Percentiles rank a stretch among this genome's conserved stretches.
Conservation (phyloP, 30 jellyfish, hydroid and myxozoan genomes). For the Mastigias papua region DNA sequence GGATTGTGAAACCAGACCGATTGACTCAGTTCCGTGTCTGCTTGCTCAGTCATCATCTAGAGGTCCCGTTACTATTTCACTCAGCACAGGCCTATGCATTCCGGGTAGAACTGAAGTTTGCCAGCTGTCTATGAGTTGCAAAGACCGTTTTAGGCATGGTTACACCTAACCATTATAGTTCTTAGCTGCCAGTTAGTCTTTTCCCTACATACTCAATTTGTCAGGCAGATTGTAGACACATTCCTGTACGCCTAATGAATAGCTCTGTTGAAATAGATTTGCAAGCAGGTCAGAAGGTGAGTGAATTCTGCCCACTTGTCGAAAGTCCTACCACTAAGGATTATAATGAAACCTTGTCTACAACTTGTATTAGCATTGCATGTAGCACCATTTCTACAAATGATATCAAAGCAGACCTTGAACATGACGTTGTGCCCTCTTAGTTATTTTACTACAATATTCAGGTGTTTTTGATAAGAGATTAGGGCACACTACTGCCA, state of each 20-base stretch:
- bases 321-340: background rate
- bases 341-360: background rate
- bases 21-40: background rate
- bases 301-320: slow-evolving; percentile 28
- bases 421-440: background rate
- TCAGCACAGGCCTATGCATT: background rate
- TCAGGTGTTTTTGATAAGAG: slow-evolving; percentile 40
- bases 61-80: slow-evolving; percentile 5
- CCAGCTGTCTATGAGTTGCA: slow-evolving; percentile 14
- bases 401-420: background rate
- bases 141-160: slow-evolving; percentile 40
- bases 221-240: slow-evolving; percentile 6
- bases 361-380: background rate
- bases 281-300: slow-evolving; percentile 36
- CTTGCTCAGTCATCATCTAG: slow-evolving; percentile 9
- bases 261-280: slow-evolving; percentile 15
- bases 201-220: slow-evolving; percentile 19
- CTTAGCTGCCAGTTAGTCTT: background rate
- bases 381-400: background rate
- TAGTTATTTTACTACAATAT: background rate
- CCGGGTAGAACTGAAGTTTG: slow-evolving; percentile 44
- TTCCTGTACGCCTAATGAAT: slow-evolving; percentile 27
- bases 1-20: no score
- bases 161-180: background rate
- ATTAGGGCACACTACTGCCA: slow-evolving; percentile 46